Percentiles rank a stretch among this genome's conserved stretches.
These are phyloP conservation scores for Semibalanus balanoides DNA, from an alignment of 1,140 invertebrate genomes.

Conservation along the genomic window DNA sequence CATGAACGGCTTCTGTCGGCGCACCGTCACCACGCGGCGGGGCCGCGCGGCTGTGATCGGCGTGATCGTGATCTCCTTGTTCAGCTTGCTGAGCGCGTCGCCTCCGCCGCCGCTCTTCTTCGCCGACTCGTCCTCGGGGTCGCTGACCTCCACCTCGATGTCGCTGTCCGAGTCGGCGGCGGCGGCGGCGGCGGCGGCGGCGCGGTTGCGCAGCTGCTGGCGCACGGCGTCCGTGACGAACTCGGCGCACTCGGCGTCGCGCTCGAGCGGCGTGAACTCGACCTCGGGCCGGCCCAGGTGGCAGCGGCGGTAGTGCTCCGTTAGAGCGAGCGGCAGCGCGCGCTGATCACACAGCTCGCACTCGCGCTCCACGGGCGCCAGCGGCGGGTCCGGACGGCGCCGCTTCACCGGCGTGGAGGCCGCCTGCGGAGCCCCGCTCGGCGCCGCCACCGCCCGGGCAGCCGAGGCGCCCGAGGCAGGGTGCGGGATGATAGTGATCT, in stretches of 20 bases:
- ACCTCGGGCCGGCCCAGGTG: background rate
- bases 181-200: background rate
- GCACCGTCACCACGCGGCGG: background rate
- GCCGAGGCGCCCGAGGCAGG: slow-evolving; percentile 35
- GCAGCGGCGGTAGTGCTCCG: background rate
- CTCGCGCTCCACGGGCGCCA: slow-evolving; percentile 9
- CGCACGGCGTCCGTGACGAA: background rate
- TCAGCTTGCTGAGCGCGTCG: background rate
- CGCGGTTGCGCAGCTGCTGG: background rate
- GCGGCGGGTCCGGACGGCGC: slow-evolving; percentile 7
- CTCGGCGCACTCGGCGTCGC: background rate
- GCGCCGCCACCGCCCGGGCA: too few species aligned
- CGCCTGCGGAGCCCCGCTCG: background rate
- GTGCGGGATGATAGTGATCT: slow-evolving; percentile 82
- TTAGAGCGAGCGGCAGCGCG: background rate
- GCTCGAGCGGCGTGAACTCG: background rate
- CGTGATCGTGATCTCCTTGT: background rate
- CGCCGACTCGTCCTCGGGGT: background rate
- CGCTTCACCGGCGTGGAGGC: background rate
- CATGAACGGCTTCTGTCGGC: background rate
- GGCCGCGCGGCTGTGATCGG: background rate
- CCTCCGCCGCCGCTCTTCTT: background rate
- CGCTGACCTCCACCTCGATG: slow-evolving; percentile 1
- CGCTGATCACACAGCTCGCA: slow-evolving; percentile 4
- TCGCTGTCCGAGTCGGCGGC: background rate